A percentile compares a stretch with the other conserved stretches of the same genome.
These are phyloP conservation scores for Bombus consobrinus DNA, from an alignment of 1,140 invertebrate genomes.

Conservation along the genomic window DNA sequence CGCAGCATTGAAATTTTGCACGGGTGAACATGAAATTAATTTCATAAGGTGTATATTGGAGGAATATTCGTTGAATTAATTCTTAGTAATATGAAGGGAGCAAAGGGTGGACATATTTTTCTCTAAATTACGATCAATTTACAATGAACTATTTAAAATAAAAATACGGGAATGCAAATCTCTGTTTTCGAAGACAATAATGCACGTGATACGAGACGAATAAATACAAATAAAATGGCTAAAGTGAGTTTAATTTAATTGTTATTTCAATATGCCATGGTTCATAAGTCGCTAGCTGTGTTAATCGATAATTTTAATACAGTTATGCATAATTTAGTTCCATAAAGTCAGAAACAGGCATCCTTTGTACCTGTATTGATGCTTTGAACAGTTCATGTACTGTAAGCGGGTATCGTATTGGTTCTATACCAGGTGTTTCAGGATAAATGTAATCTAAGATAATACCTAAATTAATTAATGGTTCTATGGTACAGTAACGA, in stretches of 20 bases:
- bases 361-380: background rate
- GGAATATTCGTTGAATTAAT: no score
- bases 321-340: conserved; percentile 22
- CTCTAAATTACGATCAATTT: background rate
- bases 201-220: background rate
- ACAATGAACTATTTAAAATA: background rate
- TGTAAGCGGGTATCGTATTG: background rate
- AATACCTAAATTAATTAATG: background rate
- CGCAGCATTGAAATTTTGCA: no score
- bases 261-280: conserved; percentile 3
- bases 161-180: background rate
- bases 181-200: background rate
- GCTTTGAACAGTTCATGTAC: background rate
- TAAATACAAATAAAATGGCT: conserved; percentile 25
- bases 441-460: background rate
- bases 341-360: background rate
- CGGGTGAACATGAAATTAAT: background rate
- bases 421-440: background rate
- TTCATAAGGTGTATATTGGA: background rate
- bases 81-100: background rate
- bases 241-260: conserved; percentile 18
- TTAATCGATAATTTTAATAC: conserved; percentile 35
- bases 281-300: background rate
- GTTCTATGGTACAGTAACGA: background rate
- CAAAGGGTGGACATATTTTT: background rate